phyloP scores from a whole-genome alignment of 2,888 invertebrate genomes.

The Amiota minor region DNA sequence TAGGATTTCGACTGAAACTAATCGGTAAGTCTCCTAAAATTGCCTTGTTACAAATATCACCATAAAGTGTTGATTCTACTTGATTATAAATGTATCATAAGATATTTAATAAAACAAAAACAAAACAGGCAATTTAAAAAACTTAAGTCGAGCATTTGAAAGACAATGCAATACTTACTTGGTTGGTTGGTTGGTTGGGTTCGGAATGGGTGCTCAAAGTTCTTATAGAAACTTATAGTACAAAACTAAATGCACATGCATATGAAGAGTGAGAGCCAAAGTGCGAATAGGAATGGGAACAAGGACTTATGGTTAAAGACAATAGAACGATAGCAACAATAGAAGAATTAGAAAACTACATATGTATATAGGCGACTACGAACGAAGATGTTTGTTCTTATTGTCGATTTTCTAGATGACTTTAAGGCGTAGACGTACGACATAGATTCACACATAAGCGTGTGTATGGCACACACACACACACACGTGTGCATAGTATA shows the following conservation, averaged over 20 bases:
- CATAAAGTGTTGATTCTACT: no score
- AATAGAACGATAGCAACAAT: slow-evolving; percentile 7
- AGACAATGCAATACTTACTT: slow-evolving; percentile 26
- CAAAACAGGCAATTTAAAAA: neutral
- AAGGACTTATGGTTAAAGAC: neutral
- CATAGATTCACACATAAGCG: slow-evolving; percentile 66
- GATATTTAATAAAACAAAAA: neutral
- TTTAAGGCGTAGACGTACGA: slow-evolving; percentile 56
- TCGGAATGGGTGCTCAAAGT: neutral
- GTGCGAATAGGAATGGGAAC: no score
- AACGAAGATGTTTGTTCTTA: neutral
- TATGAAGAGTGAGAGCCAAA: no score
- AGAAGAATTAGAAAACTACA: slow-evolving; percentile 9
- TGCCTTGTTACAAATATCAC: no score
- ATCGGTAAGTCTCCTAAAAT: no score
- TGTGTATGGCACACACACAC: neutral
- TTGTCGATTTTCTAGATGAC: no score
- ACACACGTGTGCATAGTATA: neutral
- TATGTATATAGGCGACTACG: neutral
- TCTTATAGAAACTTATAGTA: no score
- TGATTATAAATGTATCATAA: neutral
- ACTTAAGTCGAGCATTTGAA: slow-evolving; percentile 63
- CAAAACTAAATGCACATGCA: neutral
- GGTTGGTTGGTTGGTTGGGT: neutral
- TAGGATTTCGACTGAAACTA: no score